Evolutionary conservation across 2,797 vertebrate genomes (phyloP), one percentile per base, ranked within the genome.

Genomic region (Phoeniculus purpureus): DNA sequence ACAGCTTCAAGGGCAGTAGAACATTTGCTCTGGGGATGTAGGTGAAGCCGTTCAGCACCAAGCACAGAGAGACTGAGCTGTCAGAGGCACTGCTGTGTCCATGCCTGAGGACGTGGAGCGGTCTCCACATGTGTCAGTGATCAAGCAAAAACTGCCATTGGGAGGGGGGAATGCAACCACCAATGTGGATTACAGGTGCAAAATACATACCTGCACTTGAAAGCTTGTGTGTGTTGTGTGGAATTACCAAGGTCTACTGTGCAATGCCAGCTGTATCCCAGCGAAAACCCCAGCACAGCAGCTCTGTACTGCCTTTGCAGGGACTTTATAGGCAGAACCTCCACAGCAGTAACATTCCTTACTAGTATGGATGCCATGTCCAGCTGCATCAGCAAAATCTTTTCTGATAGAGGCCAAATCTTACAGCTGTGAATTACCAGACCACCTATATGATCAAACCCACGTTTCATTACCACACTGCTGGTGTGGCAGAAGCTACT

Each of bases 11-110:
- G 73, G 55, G 26, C 37, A 58, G 11, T 32, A 34, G 23, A 78
- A 59, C 6, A 65, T 43, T 10, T 60, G 29, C 43, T 65, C 37
- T 48, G n/a, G 45, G 45, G 43, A 61, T 23, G 13, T 15, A 91
- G n/a, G 8, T 7, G 18, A 77, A 81, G 65, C 45, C 0, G 0
- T 29, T 62, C n/a, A 34, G 27, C 10, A 14, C 43, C 1, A 5
- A 81, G 81, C 58, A 50, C 23, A n/a, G 70, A 40, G 29, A 25
- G 18, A 15, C 72, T 0, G 2, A 61, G 37, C 48, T 56, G 50
- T 31, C 65, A 62, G 51, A 32, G 25, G 29, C 40, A 54, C 21
- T 48, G 59, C 18, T 71, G 16, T 71, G 62, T 31, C 7, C 3
- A 4, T 50, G 60, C 34, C 12, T 47, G 82, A 34, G 58, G 50